Base-by-base conservation (phyloP, 2,113 vertebrate genomes). In the Progne subis region DNA sequence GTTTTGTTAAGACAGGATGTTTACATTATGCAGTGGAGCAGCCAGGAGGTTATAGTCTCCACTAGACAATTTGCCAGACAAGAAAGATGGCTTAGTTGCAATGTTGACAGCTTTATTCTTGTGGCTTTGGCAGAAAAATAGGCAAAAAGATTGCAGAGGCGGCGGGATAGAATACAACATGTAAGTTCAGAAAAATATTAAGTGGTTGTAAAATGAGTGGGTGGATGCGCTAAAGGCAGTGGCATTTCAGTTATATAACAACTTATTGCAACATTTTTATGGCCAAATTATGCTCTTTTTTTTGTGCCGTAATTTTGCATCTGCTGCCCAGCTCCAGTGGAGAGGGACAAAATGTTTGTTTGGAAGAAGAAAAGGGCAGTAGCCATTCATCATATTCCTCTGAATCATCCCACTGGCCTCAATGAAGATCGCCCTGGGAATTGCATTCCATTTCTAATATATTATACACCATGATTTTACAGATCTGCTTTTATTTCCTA, bases 91-190 rank as follows among this genome's bases (percentile, higher is more conserved):
- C 96, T 97, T 82, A 50, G 65, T 61, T 86, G 93, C 95, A 86
- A 90, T 95, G 93, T 89, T 98, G 98, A 98, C 98, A 98, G 97
- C 94, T 98, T 98, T 98, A 98, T 98, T 98, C 96, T 97, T 95
- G 83, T 97, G 94, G 76, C 88, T 95, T 83, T 95, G 95, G 97
- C 97, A 97, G 98, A 97, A 98, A 98, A 98, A 98, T 86, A 97
- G 97, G 96, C 96, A 96, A 95, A 97, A 97, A 88, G 93, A 97
- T 98, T 97, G 96, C 96, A 96, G 97, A 98, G 95, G 97, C 34
- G 29, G 95, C 95, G 90, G 91, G 94, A 80, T 88, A 85, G 97
- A 97, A 97, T 82, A 90, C 91, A 97, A 88, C 96, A 67, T 86
- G 95, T 85, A 97, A 98, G 94, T 96, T 98, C 96, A 96, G 95